phyloP scores from a whole-genome alignment of 2,888 invertebrate genomes.

The Luperina testacea region DNA sequence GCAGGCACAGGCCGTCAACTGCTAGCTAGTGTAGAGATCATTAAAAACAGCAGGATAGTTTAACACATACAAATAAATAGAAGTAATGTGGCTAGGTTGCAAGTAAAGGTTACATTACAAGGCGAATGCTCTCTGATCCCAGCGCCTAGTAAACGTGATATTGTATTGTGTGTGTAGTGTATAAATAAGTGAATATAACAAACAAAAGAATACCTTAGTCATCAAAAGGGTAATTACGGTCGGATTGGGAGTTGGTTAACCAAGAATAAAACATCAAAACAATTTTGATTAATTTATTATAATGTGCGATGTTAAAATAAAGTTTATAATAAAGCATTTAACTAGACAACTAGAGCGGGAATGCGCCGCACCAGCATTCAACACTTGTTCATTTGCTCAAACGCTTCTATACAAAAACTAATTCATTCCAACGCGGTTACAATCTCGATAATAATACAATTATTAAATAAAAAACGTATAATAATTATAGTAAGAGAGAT shows the following conservation, averaged over 20 bases:
- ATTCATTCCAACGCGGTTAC: constrained; percentile 79
- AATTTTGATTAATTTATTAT: constrained; percentile 90
- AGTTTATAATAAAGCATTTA: constrained; percentile 89
- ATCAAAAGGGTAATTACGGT: constrained; percentile 35
- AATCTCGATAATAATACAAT: constrained; percentile 78
- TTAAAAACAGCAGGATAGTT: neutral
- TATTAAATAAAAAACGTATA: constrained; percentile 69
- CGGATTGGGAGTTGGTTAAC: neutral
- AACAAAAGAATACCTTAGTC: neutral
- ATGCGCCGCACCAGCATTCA: constrained; percentile 73
- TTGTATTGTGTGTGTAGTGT: too few relatives aligned
- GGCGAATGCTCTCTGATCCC: neutral
- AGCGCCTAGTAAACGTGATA: too few relatives aligned
- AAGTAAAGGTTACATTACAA: neutral
- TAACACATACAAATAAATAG: neutral
- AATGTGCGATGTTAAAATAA: constrained; percentile 90
- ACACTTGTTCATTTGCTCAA: constrained; percentile 79
- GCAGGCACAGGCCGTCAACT: neutral
- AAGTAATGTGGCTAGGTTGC: neutral
- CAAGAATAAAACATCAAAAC: constrained; percentile 73
- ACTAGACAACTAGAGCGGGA: constrained; percentile 77
- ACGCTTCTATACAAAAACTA: constrained; percentile 79
- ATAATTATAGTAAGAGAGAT: constrained; percentile 78
- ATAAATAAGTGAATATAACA: too few relatives aligned
- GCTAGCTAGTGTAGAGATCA: too few relatives aligned